Base-by-base conservation (phyloP, 2,113 vertebrate species). In the Probosciger aterrimus region DNA sequence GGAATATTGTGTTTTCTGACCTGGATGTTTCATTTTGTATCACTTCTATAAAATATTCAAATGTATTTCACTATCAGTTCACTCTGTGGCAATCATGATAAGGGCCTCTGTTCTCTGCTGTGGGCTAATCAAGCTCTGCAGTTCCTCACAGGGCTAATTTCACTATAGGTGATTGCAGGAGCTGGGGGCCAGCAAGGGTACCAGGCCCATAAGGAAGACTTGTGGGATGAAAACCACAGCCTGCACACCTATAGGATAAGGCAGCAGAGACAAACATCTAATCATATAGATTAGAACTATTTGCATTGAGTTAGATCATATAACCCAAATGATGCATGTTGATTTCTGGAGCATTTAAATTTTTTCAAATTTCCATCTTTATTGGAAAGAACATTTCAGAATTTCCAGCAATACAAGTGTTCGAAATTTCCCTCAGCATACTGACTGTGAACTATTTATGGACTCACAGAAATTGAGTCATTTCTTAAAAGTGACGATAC, bases 181-280 rank as follows among this genome's bases (percentile, higher is more conserved):
- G 37, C 15, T 59, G 30, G 18, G 41, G 22, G 23, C 9, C 68
- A 91, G 59, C 18, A 52, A 80, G n/a, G 2, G 6, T 63, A 86
- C 11, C 6, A 25, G 55, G 46, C 14, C 43, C 0, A 0, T 28
- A 35, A 53, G 1, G 2, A 86, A 64, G 24, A 25, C 41, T 5
- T 25, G 7, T 59, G n/a, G 23, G 15, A 27, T 16, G 43, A 71
- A 31, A 53, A 68, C 14, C 18, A 39, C n/a, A 63, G 39, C 23
- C 5, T 17, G 44, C 35, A 43, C 11, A 19, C 20, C 3, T 30
- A 35, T 1, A 53, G 22, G 18, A 12, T 43, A 74, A 57, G 18
- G 30, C 35, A 91, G 39, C 25, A 81, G 15, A 89, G 59, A 62
- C 20, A 93, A 78, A 17, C 2, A 12, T 31, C n/a, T 75, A 53